phyloP scores from a whole-genome alignment of 2,797 vertebrate genomes.

The Hozukius guyotensis region DNA sequence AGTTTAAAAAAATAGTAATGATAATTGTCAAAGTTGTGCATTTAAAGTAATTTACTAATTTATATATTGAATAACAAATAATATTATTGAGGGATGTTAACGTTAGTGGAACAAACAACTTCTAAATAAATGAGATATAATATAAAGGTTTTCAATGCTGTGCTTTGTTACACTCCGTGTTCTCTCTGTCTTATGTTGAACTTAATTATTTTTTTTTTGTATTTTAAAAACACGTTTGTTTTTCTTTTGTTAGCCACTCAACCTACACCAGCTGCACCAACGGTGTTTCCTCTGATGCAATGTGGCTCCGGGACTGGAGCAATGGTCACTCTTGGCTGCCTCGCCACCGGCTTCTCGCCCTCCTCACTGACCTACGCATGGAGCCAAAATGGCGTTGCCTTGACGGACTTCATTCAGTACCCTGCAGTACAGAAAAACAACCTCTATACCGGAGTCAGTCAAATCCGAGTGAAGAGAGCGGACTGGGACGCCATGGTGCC shows the following conservation, averaged over 20 bases:
- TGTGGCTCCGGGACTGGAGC: conserved; percentile 31
- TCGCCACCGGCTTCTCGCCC: conserved; percentile 66
- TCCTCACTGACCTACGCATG: conserved; percentile 57
- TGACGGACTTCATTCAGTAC: conserved; percentile 66
- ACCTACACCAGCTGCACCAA: rapidly evolving
- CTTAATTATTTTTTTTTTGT: neutral
- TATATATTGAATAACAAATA: neutral
- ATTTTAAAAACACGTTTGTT: neutral
- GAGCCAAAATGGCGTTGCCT: neutral
- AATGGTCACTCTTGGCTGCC: conserved; percentile 67
- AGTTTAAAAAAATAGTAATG: neutral
- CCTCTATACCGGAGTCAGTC: conserved; percentile 57
- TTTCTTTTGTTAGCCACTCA: conserved; percentile 14
- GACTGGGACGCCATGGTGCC: neutral
- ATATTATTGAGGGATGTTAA: neutral
- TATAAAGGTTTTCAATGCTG: neutral
- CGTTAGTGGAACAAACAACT: neutral
- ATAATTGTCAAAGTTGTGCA: neutral
- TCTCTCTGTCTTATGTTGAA: neutral
- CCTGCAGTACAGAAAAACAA: conserved; percentile 34
- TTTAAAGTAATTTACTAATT: neutral
- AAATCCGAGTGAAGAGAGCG: conserved; percentile 46
- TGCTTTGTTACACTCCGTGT: neutral
- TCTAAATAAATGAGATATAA: neutral
- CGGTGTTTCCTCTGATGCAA: conserved; percentile 52